Base-by-base conservation (phyloP, 2,888 invertebrate genomes). In the Prenolepis imparis region DNA sequence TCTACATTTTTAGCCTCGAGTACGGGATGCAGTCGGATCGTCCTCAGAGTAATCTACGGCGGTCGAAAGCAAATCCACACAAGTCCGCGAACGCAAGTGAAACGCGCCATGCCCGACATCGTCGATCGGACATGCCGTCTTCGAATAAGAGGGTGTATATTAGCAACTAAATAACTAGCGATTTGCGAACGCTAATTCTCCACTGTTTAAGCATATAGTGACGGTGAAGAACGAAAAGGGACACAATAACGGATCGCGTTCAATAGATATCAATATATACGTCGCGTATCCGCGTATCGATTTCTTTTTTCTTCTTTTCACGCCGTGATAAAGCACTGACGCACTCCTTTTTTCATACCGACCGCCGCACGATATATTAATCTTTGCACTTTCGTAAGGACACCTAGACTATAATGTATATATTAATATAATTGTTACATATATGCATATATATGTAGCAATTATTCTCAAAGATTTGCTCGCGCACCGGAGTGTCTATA, bases 11-110 rank as follows among this genome's bases (percentile, higher is more conserved):
- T 87, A 90, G 91, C 88, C 85, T 90, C 89, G 88, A 90, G 88
- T 88, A 90, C 88, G 91, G 87, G 90, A 89, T 89, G 84, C 90
- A 87, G 90, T 88, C 88, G 85, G 86, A 85, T 89, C 88, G 86
- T 77, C 67, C 86, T 89, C 85, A 70, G 86, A 85, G 72, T 86
- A 85, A 89, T 84, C 78, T 85, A 82, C 86, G 85, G 87, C 90
- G 87, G 83, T 89, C 86, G 83, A 80, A 89, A 89, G 85, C 88
- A 82, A 87, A 84, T 81, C 73, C 82, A 52, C 48, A 18, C 52
- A 82, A 84, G 84, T 73, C 85, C 68, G 88, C 83, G 88, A 88
- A 90, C 90, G 90, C 90, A 74, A 89, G 89, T 89, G 90, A 90
- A 90, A 89, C 86, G 82, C 82, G 82, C 82, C 68, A 70, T 83